Conservation (phyloP, 2,797 vertebrate genomes). For the Spea hammondii region DNA sequence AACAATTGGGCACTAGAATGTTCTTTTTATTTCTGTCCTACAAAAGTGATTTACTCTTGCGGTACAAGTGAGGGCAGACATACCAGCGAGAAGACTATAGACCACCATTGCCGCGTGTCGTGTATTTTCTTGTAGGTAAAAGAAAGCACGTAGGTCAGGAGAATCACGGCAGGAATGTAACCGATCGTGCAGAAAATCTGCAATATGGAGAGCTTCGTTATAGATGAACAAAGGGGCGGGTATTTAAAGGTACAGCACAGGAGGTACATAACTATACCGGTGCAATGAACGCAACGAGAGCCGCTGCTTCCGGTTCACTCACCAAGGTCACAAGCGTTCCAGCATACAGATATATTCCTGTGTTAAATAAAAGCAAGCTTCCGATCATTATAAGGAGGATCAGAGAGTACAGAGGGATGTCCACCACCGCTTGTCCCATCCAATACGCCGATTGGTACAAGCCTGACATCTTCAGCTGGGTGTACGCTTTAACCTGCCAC, state of each 20-base stretch:
- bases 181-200: conserved; percentile 86
- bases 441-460: conserved; percentile 92
- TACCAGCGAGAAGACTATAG: conserved; percentile 89
- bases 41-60: background rate
- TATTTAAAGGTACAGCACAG: background rate
- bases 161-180: conserved; percentile 84
- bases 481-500: conserved; percentile 85
- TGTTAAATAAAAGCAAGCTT: conserved; percentile 72
- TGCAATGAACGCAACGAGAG: background rate
- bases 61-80: background rate
- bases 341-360: conserved; percentile 68
- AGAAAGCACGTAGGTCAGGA: conserved; percentile 88
- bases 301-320: conserved; percentile 49
- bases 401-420: conserved; percentile 82
- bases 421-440: conserved; percentile 85
- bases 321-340: conserved; percentile 71
- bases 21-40: no score
- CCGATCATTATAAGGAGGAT: conserved; percentile 70
- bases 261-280: background rate
- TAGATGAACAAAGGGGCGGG: no score
- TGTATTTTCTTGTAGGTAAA: conserved; percentile 87
- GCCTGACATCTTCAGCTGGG: conserved; percentile 86
- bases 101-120: conserved; percentile 92
- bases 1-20: no score
- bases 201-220: conserved; percentile 10